Conservation (phyloP, 2,888 invertebrate genomes). For the Zaprionus bogoriensis region DNA sequence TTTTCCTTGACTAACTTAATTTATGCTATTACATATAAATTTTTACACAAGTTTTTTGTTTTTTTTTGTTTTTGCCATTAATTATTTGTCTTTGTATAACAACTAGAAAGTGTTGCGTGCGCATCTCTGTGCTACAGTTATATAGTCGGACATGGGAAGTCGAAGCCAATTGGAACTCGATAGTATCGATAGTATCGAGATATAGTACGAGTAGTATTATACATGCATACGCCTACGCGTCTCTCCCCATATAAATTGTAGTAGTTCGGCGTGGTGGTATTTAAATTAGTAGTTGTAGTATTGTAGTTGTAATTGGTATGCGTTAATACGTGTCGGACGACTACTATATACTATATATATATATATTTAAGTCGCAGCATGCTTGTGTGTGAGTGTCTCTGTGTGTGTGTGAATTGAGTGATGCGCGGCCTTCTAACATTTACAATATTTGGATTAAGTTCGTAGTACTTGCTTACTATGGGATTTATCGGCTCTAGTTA, state of each 20-base stretch:
- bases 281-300: constrained; percentile 44
- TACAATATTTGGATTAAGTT: constrained; percentile 67
- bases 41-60: constrained; percentile 55
- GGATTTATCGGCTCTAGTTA: constrained; percentile 25
- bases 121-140: constrained; percentile 19
- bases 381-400: constrained; percentile 12
- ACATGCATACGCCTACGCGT: no score
- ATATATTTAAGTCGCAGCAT: constrained; percentile 24
- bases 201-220: constrained; percentile 46
- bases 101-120: constrained; percentile 70
- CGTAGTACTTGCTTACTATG: constrained; percentile 55
- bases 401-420: constrained; percentile 31
- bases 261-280: constrained; percentile 33
- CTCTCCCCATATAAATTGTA: constrained; percentile 2
- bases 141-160: constrained; percentile 1
- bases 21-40: constrained; percentile 75
- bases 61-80: constrained; percentile 25
- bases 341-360: constrained; percentile 17
- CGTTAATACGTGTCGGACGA: constrained; percentile 56
- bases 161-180: constrained; percentile 36
- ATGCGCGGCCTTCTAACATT: constrained; percentile 45
- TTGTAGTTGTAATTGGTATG: constrained; percentile 64
- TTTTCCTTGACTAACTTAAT: constrained; percentile 70
- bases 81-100: constrained; percentile 78
- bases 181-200: constrained; percentile 29